These are phyloP conservation scores for Colletes latitarsis DNA, from an alignment of 1,140 invertebrate species.

Conservation along the genomic window DNA sequence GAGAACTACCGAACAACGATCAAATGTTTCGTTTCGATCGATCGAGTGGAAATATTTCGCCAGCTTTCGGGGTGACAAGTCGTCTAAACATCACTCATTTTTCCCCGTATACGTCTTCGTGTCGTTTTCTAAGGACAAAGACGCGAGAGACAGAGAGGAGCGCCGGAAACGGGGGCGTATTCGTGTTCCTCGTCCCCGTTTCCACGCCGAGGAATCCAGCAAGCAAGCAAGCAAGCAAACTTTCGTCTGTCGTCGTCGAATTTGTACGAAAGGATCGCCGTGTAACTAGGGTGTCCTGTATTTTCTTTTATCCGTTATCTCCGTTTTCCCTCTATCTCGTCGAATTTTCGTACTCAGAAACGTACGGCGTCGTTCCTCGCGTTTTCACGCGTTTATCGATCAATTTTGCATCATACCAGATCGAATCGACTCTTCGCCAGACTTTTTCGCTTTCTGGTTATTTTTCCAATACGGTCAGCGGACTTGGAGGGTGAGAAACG, in stretches of 20 bases:
- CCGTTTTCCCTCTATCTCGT: background rate
- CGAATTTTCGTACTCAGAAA: background rate
- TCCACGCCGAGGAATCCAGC: conserved; percentile 61
- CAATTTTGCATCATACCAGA: background rate
- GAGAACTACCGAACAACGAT: no score
- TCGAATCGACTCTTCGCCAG: no score
- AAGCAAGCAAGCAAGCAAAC: conserved; percentile 59
- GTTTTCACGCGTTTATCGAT: background rate
- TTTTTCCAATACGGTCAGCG: background rate
- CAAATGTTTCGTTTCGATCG: conserved; percentile 1
- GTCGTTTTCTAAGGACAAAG: conserved; percentile 67
- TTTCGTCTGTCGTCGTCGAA: conserved; percentile 63
- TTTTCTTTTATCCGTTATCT: conserved; percentile 8
- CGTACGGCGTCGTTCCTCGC: no score
- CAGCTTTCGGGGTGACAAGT: conserved; percentile 52
- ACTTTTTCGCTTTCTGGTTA: conserved; percentile 2
- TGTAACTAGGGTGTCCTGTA: conserved; percentile 49
- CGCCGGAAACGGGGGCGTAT: conserved; percentile 57
- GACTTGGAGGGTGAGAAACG: conserved; percentile 24
- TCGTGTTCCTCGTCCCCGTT: conserved; percentile 54
- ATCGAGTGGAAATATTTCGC: conserved; percentile 14
- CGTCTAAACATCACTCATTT: conserved; percentile 60
- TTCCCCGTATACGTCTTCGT: conserved; percentile 74
- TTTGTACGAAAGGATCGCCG: conserved; percentile 59
- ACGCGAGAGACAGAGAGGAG: conserved; percentile 68